Evolutionary conservation across 2,113 vertebrate genomes (phyloP).

Genomic region (Menidia beryllina): DNA sequence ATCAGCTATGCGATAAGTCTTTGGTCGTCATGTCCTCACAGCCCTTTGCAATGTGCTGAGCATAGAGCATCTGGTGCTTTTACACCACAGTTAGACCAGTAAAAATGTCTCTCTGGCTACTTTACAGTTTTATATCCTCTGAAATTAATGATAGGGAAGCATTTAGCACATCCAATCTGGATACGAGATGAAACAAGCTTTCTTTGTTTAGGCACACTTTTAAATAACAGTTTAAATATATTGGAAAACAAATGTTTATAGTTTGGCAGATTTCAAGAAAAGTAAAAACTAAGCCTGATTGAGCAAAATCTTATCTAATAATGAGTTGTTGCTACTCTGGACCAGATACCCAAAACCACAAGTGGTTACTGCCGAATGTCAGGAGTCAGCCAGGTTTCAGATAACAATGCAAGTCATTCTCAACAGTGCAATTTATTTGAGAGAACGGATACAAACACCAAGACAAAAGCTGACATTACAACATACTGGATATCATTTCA

Average conservation of each 20-base stretch:
- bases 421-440: no score
- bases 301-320: not conserved
- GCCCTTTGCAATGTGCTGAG: slow-evolving; percentile 14
- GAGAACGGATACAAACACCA: no score
- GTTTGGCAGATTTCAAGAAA: no score
- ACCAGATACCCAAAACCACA: not conserved
- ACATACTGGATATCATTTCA: no score
- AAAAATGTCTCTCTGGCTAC: not conserved
- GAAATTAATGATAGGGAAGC: not conserved
- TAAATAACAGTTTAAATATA: no score
- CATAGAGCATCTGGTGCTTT: not conserved
- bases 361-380: not conserved
- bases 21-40: slow-evolving; percentile 18
- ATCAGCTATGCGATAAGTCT: slow-evolving; percentile 24
- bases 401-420: no score
- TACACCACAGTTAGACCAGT: not conserved
- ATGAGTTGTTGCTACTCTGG: not conserved
- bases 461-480: no score
- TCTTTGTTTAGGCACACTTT: no score
- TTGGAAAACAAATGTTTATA: no score
- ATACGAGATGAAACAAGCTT: not conserved
- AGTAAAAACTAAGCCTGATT: no score
- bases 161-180: not conserved
- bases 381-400: slow-evolving; percentile 8
- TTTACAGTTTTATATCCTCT: not conserved